Percentiles rank a stretch among this genome's conserved stretches.
These are phyloP conservation scores for Osmerus mordax DNA, from an alignment of 2,113 vertebrate genomes.

Conservation along the genomic window DNA sequence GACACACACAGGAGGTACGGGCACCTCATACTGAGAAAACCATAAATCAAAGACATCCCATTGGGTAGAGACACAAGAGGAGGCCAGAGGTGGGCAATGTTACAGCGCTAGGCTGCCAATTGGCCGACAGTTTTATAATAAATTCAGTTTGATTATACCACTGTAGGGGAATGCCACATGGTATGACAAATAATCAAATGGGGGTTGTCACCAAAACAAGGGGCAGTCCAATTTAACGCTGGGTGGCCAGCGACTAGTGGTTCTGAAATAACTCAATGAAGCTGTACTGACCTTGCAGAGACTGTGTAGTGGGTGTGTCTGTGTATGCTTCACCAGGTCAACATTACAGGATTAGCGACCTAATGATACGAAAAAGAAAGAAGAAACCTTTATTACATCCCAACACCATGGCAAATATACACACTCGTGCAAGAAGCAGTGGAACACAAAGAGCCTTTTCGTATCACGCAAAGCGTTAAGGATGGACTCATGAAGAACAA, in stretches of 20 bases:
- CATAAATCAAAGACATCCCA: neutral
- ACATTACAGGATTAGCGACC: too few relatives aligned
- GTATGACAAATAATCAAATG: conserved; percentile 12
- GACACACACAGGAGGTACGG: too few relatives aligned
- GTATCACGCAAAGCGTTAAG: too few relatives aligned
- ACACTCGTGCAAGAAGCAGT: too few relatives aligned
- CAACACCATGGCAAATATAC: too few relatives aligned
- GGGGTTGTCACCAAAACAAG: conserved; percentile 5
- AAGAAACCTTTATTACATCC: too few relatives aligned
- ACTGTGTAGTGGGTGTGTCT: neutral
- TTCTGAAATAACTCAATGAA: neutral
- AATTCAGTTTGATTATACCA: neutral
- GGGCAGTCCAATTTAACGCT: conserved; percentile 18
- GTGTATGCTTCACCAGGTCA: neutral
- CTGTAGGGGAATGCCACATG: neutral
- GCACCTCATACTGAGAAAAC: neutral
- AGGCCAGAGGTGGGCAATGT: neutral
- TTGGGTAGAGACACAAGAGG: neutral
- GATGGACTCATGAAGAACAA: too few relatives aligned
- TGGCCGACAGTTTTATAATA: conserved; percentile 17
- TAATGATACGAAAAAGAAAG: too few relatives aligned
- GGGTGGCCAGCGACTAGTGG: neutral
- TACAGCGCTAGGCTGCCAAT: neutral
- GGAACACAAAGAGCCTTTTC: too few relatives aligned
- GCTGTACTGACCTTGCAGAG: neutral